These are phyloP conservation scores for Yponomeuta plumbellus DNA, from an alignment of 2,888 invertebrate genomes.

Conservation along the genomic window DNA sequence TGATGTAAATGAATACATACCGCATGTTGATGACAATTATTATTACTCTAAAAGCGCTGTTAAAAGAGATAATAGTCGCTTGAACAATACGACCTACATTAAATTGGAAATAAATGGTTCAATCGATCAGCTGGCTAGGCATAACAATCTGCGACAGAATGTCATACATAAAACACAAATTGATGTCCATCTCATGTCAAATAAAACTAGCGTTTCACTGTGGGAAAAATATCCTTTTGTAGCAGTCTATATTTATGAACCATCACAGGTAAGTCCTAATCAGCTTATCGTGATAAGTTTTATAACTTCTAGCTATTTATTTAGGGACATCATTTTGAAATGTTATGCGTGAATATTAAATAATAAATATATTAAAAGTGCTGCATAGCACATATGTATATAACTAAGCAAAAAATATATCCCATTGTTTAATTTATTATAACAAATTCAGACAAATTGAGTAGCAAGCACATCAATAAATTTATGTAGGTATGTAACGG, in stretches of 20 bases:
- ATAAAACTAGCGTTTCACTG: neutral
- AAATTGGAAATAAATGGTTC: neutral
- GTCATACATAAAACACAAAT: neutral
- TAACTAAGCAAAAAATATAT: too few species aligned
- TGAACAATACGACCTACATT: neutral
- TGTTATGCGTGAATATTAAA: too few species aligned
- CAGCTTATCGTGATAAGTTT: slow-evolving; percentile 8
- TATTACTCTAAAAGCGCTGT: neutral
- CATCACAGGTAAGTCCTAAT: slow-evolving; percentile 42
- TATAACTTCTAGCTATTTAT: neutral
- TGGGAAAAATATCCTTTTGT: slow-evolving; percentile 55
- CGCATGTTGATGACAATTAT: neutral
- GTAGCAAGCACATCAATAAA: neutral
- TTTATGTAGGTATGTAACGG: neutral
- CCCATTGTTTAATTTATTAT: too few species aligned
- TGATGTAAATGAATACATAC: neutral
- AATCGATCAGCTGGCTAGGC: too few species aligned
- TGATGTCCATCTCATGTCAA: neutral
- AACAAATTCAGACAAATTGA: too few species aligned
- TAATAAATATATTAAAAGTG: too few species aligned
- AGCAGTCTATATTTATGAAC: slow-evolving; percentile 58
- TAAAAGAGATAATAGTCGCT: slow-evolving; percentile 22
- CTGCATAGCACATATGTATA: too few species aligned
- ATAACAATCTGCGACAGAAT: neutral
- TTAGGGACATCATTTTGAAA: neutral